Base-by-base conservation (phyloP, 2,888 invertebrate genomes). In the Petrolisthes cinctipes region DNA sequence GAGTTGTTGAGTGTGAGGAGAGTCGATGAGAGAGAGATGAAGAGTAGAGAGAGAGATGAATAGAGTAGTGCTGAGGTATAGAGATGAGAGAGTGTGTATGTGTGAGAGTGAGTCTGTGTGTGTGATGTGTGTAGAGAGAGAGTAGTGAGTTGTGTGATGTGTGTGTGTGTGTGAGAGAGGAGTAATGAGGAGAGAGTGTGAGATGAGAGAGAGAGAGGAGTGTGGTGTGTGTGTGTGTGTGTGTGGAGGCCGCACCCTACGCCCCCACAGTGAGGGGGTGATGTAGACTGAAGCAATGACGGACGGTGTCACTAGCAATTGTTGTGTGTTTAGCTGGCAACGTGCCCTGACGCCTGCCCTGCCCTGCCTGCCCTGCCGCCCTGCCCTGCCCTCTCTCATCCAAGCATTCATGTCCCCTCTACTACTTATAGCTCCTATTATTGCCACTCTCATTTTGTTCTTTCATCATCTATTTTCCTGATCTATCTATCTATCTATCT, bases 281-380 rank as follows among this genome's bases (percentile, higher is more conserved):
- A 80, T 20, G 84, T 66, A 66, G 66, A 53, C 66, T 61, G 75
- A 84, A 84, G 78, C 54, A 79, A 79, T n/a, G 85, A 85, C 76
- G 84, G 78, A 84, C 84, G 79, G 85, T 85, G 85, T 85, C 85
- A 85, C 53, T 51, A 57, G 85, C 79, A 85, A 85, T 85, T 85
- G 85, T 57, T 83, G 76, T 53, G 85, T 53, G 85, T 66, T 66
- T 76, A 76, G 78, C 37, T 68, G 20, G 85, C 85, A 85, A 85
- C 85, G 85, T 85, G 85, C 85, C 85, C 37, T 37, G 37, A 54
- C 53, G 78, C 75, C 73, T 20, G 3, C n/a, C 73, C 17, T 66
- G 1, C 11, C 66, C 11, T 11, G 14, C 66, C 37, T 37, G 37
- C 66, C 73, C 71, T 51, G 68, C 51, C 82, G 51, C 68, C 51